phyloP scores from a whole-genome alignment of 2,888 invertebrate genomes.

The Phalangium opilio region DNA sequence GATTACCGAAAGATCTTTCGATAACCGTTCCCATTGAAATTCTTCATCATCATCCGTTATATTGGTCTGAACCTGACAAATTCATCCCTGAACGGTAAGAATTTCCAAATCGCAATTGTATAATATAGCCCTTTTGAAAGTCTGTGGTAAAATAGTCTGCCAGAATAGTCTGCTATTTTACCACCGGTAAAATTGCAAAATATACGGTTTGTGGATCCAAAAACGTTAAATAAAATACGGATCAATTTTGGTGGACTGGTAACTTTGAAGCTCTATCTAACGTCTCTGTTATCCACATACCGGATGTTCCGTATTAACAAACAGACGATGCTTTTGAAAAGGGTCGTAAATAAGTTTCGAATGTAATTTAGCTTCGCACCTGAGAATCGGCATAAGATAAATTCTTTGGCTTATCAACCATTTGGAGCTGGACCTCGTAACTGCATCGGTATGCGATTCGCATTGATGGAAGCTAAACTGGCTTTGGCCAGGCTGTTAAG shows the following conservation, averaged over 20 bases:
- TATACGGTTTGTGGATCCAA: too few relatives aligned
- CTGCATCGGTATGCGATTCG: conserved; percentile 8
- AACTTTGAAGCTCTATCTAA: too few relatives aligned
- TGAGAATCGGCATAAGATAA: background rate
- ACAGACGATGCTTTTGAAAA: too few relatives aligned
- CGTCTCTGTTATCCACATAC: too few relatives aligned
- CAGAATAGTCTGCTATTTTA: too few relatives aligned
- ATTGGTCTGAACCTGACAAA: conserved; percentile 2
- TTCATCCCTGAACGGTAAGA: background rate
- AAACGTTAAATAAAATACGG: too few relatives aligned
- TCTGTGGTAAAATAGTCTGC: too few relatives aligned
- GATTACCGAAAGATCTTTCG: background rate
- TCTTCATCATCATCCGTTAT: conserved; percentile 3
- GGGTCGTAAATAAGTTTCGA: background rate
- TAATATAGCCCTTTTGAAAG: too few relatives aligned
- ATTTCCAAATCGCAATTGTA: too few relatives aligned
- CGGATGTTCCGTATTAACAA: too few relatives aligned
- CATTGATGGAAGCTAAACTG: background rate
- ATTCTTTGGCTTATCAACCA: conserved; percentile 6
- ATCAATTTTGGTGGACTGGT: too few relatives aligned
- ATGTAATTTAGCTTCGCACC: conserved; percentile 3
- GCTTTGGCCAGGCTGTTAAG: background rate
- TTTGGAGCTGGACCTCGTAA: conserved; percentile 9
- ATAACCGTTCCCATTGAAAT: conserved; percentile 1
- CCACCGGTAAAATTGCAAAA: too few relatives aligned